These are phyloP conservation scores for Oreortyx pictus DNA, from an alignment of 2,797 vertebrate genomes.

Conservation along the genomic window DNA sequence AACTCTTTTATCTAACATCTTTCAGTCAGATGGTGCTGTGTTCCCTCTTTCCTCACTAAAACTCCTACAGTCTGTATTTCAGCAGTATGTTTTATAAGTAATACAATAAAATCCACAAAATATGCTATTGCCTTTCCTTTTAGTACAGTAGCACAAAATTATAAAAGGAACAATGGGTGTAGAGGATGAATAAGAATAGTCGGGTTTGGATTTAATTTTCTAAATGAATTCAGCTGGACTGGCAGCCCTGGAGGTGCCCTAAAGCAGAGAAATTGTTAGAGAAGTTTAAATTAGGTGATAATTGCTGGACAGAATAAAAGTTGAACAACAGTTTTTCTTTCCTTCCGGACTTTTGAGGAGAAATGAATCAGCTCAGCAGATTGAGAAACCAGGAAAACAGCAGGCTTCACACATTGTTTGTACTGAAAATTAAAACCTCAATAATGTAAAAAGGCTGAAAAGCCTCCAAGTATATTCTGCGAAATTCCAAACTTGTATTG, in stretches of 20 bases:
- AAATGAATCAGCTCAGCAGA: background rate
- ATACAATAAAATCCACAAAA: conserved; percentile 35
- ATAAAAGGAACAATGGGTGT: conserved; percentile 26
- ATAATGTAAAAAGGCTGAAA: conserved; percentile 7
- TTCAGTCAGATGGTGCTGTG: conserved; percentile 62
- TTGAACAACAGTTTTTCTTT: background rate
- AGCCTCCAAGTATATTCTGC: background rate
- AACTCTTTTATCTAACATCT: conserved; percentile 69
- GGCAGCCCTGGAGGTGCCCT: conserved; percentile 50
- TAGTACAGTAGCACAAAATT: conserved; percentile 23
- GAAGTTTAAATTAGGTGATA: conserved; percentile 25
- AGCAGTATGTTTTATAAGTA: conserved; percentile 3
- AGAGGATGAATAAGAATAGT: background rate
- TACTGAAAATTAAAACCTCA: conserved; percentile 50
- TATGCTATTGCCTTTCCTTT: conserved; percentile 3
- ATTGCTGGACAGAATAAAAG: conserved; percentile 25
- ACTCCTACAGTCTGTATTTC: conserved; percentile 14
- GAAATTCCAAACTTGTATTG: background rate
- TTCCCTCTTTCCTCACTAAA: background rate
- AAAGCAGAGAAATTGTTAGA: conserved; percentile 43
- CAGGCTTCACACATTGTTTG: conserved; percentile 34
- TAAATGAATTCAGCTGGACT: conserved; percentile 30
- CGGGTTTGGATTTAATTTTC: conserved; percentile 10
- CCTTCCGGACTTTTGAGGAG: conserved; percentile 4
- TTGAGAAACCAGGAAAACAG: conserved; percentile 20